Base-by-base conservation (phyloP, 2,113 vertebrate species). In the Cyanoderma ruficeps region DNA sequence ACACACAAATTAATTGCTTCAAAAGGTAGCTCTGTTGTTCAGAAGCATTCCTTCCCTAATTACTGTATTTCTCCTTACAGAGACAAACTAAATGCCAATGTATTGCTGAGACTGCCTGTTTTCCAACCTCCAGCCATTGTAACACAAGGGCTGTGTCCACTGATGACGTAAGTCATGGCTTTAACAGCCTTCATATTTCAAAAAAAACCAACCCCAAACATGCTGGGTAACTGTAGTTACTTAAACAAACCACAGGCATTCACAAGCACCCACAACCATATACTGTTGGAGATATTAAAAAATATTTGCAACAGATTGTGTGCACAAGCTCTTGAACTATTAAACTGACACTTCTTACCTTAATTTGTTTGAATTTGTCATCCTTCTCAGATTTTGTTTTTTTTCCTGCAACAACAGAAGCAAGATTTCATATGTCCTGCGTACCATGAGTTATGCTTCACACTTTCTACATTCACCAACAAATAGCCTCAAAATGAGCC, bases 381-480 rank as follows among this genome's bases (percentile, higher is more conserved):
- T 98, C 98, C 93, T 98, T 98, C 75, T 98, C 98, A 2, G 96
- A 95, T 91, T 98, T 98, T 18, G 93, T 30, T 97, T 98, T 98
- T 97, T 98, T 98, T 94, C 98, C 98, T 98, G 95, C 80, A 96
- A 95, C 19, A 92, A 98, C 55, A 96, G 59, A 96, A 94, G 57
- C 61, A 41, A 95, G 61, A 91, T 76, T 61, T 39, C 49, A 87
- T 91, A 81, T 97, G 63, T 57, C 49, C 57, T 44, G 9, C 25
- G 31, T 87, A 82, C 50, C 55, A 61, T 9, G 15, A 61, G 35
- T 53, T 91, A 41, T 24, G 46, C 67, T 91, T 42, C 37, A 47
- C 25, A 15, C 13, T 41, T 79, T 50, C 47, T 64, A 10, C 39
- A 83, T 59, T 78, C 21, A 71, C 41, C 35, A 92, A 68, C n/a